phyloP scores from a whole-genome alignment of 1,140 invertebrate genomes.

The Parapsyche elsis region DNA sequence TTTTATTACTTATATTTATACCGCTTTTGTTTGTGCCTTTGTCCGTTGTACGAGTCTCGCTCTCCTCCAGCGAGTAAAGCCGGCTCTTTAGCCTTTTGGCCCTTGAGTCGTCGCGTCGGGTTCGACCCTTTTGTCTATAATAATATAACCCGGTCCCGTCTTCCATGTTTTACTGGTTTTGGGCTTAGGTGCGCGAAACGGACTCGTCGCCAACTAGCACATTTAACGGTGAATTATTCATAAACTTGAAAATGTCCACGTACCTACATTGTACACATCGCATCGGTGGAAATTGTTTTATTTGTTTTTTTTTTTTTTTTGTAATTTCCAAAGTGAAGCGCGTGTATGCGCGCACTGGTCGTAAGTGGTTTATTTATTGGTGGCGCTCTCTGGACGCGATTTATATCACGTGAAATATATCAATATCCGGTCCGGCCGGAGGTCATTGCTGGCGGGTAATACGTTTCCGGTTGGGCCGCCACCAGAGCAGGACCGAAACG shows the following conservation, averaged over 20 bases:
- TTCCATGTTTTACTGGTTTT: constrained; percentile 1
- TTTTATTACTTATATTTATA: too few relatives aligned
- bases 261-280: background rate
- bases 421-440: constrained; percentile 56
- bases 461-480: constrained; percentile 51
- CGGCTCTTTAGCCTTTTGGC: background rate
- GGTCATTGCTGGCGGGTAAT: constrained; percentile 56
- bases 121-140: too few relatives aligned
- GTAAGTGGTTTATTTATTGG: constrained; percentile 56
- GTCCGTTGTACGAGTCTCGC: background rate
- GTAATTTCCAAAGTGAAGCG: too few relatives aligned
- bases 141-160: background rate
- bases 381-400: constrained; percentile 47
- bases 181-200: background rate
- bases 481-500: constrained; percentile 35
- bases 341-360: background rate
- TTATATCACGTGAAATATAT: constrained; percentile 56
- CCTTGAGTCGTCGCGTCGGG: background rate
- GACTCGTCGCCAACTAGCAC: background rate
- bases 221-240: background rate
- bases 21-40: constrained; percentile 37
- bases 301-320: background rate
- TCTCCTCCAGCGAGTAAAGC: constrained; percentile 3
- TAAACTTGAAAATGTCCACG: too few relatives aligned
- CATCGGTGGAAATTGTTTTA: background rate